Evolutionary conservation across 2,113 vertebrate genomes (phyloP), one percentile per base, ranked within the genome.

Genomic region (Tragelaphus strepsiceros): DNA sequence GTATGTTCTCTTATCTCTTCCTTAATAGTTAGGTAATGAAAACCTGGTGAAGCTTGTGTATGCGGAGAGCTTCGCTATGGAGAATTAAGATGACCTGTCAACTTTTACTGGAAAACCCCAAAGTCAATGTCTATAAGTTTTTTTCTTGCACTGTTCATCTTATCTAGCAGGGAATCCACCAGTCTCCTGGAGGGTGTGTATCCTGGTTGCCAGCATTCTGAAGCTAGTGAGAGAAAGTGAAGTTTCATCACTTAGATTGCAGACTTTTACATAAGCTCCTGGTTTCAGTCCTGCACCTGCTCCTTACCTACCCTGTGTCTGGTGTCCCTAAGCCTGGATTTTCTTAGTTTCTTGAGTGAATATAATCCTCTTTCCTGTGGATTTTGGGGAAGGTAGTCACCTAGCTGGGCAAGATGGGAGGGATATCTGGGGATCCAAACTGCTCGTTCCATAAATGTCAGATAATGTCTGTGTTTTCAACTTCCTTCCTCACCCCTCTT

Each of bases 101-200:
- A 7, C 35, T 28, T 62, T 88, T 94, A 77, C n/a, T 95, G 32
- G 54, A 97, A 97, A 94, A 81, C 32, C 82, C 88, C 61, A 43
- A 92, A 88, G 19, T 96, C 16, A 39, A 0, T 96, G 43, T 94
- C 30, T 7, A 9, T 92, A 87, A n/a, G 13, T 17, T 56, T 61
- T 89, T 88, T 64, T 74, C 71, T 21, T 88, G 35, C 71, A 32
- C 30, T 90, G 1, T 84, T 95, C 43, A 77, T 88, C 49, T 88
- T 93, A n/a, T 84, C 26, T 77, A 53, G 53, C 64, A 74, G 90
- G 88, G 51, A 88, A 83, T 71, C 61, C 6, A 46, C 71, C 56
- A 19, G 0, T 56, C 5, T 81, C n/a, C 54, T 94, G 43, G 43
- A 92, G 24, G 46, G 15, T 94, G 1, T 59, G 26, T 81, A 61